phyloP scores from a whole-genome alignment of 1,140 invertebrate species.

The Bombus confusus region DNA sequence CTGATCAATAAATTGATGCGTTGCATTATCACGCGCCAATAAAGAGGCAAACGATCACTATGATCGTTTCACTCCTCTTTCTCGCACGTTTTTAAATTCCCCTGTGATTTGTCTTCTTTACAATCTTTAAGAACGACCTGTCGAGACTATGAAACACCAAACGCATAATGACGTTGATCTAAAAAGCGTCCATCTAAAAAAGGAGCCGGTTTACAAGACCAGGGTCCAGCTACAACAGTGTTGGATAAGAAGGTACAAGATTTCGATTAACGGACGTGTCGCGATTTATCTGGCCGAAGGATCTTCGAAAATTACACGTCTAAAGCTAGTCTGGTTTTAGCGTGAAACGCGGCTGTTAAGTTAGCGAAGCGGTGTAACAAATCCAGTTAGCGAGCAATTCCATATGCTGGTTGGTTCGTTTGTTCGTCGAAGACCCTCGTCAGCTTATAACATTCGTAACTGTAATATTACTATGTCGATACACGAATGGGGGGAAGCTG shows the following conservation, averaged over 20 bases:
- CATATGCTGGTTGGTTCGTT: slow-evolving; percentile 42
- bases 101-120: neutral
- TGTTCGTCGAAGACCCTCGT: slow-evolving; percentile 33
- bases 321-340: slow-evolving; percentile 56
- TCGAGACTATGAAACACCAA: neutral
- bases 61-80: slow-evolving; percentile 22
- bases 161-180: slow-evolving; percentile 43
- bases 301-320: slow-evolving; percentile 65
- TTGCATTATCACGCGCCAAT: neutral
- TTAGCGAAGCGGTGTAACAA: slow-evolving; percentile 58
- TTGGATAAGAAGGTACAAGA: slow-evolving; percentile 7
- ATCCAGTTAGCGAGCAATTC: slow-evolving; percentile 64
- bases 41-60: neutral
- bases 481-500: too few species aligned
- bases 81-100: slow-evolving; percentile 20
- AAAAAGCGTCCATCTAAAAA: slow-evolving; percentile 7
- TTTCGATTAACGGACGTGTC: slow-evolving; percentile 59
- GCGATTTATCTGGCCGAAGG: slow-evolving; percentile 53
- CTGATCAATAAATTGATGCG: slow-evolving; percentile 28
- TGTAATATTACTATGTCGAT: neutral
- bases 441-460: slow-evolving; percentile 3
- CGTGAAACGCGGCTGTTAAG: slow-evolving; percentile 11
- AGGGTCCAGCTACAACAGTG: neutral
- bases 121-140: neutral
- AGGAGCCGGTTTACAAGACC: neutral